Percentiles rank a stretch among this genome's conserved stretches.
phyloP scores from a whole-genome alignment of 2,888 invertebrate genomes.

The Thumatha senex region DNA sequence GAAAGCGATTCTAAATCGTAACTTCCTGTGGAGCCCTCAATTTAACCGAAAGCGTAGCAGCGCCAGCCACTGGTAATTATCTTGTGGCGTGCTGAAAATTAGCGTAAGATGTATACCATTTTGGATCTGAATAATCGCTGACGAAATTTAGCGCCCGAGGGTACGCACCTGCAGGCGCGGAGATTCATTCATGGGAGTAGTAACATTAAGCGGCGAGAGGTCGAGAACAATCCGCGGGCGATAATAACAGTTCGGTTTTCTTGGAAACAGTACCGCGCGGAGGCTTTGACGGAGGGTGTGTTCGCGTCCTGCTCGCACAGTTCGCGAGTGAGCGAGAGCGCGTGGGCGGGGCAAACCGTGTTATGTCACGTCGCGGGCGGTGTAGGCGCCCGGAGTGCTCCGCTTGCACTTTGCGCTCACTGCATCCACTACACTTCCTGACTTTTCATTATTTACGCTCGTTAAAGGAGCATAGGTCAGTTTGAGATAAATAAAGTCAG shows the following conservation, averaged over 20 bases:
- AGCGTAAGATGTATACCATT: constrained; percentile 55
- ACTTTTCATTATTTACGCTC: constrained; percentile 63
- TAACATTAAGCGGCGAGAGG: constrained; percentile 63
- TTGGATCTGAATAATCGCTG: constrained; percentile 69
- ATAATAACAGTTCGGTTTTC: constrained; percentile 82
- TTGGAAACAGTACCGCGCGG: constrained; percentile 69
- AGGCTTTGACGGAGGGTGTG: constrained; percentile 75
- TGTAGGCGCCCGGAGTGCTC: constrained; percentile 58
- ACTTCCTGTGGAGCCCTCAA: constrained; percentile 69
- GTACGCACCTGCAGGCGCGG: constrained; percentile 74
- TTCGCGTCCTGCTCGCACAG: constrained; percentile 60
- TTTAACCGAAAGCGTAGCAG: constrained; percentile 62
- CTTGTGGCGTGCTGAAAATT: constrained; percentile 76
- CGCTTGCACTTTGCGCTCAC: constrained; percentile 53
- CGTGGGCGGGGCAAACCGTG: constrained; percentile 73
- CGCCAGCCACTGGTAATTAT: constrained; percentile 72
- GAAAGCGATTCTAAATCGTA: constrained; percentile 60
- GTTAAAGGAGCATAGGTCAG: constrained; percentile 57
- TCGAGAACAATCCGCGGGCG: constrained; percentile 74
- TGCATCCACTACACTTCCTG: constrained; percentile 62
- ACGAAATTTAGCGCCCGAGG: constrained; percentile 68
- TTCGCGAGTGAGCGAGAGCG: constrained; percentile 62
- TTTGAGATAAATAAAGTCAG: constrained; percentile 47
- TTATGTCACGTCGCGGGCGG: constrained; percentile 69
- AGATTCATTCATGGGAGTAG: constrained; percentile 76